Conservation (phyloP, 2,888 invertebrate species). For the Ochropacha duplaris region DNA sequence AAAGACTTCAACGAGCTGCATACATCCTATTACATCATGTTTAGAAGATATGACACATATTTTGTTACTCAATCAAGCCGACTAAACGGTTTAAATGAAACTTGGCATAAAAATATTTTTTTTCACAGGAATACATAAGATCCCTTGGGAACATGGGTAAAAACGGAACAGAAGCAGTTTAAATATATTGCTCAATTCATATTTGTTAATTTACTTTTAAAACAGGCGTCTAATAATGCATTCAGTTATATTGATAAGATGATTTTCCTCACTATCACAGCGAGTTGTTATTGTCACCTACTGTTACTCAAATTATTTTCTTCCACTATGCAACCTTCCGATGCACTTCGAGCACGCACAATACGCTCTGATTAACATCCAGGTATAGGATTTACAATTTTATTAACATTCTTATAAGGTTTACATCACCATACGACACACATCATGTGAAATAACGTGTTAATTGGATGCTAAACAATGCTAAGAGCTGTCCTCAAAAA, state of each 20-base stretch:
- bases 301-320: constrained; percentile 29
- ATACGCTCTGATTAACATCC: constrained; percentile 47
- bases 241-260: too few species aligned
- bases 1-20: constrained; percentile 44
- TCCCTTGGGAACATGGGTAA: too few species aligned
- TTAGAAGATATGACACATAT: too few species aligned
- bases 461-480: constrained; percentile 50
- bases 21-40: constrained; percentile 7
- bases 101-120: too few species aligned
- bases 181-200: too few species aligned
- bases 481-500: constrained; percentile 44
- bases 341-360: constrained; percentile 45
- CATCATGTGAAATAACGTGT: constrained; percentile 32
- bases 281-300: constrained; percentile 20
- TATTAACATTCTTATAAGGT: constrained; percentile 20
- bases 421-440: constrained; percentile 12
- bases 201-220: too few species aligned
- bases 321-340: constrained; percentile 47
- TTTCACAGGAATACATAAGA: too few species aligned
- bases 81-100: too few species aligned
- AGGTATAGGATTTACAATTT: constrained; percentile 22
- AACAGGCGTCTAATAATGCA: too few species aligned
- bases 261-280: constrained; percentile 2
- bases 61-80: too few species aligned
- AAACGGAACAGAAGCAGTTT: too few species aligned